Base-by-base conservation (phyloP, 1,140 invertebrate genomes). In the Drosophila arawakana region DNA sequence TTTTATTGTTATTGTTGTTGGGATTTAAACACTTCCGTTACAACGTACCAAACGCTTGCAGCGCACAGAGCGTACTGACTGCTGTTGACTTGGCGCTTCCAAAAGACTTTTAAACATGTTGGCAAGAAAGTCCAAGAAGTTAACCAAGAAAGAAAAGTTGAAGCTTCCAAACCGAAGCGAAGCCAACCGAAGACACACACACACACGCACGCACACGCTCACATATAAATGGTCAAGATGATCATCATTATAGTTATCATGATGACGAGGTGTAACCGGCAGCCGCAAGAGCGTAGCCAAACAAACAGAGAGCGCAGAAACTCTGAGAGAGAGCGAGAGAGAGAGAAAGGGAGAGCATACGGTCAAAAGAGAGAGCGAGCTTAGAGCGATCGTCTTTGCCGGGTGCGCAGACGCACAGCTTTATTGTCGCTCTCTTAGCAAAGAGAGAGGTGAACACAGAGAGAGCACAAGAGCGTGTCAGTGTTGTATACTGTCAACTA, bases 101-200 rank as follows among this genome's bases (percentile, higher is more conserved):
- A 89, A 91, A 91, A 89, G 83, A 89, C 81, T 89, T 91, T 91
- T 91, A 91, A 91, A 70, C 89, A 88, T 84, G 77, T 81, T 88
- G 80, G 69, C 83, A 86, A 88, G 83, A 88, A 88, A 88, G 83
- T 88, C 84, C 80, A 83, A 88, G 80, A 86, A 88, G 83, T 86
- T 76, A 69, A 63, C 79, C 77, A 69, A 68, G 63, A 89, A 86
- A 83, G 84, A 88, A 88, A 88, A 83, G 83, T 83, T 83, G 73
- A 65, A 75, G 80, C 59, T 66, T 63, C 79, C 62, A 43, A 58
- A 25, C 21, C 34, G 25, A 79, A 69, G 59, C 65, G 44, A 68
- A 76, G 18, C 18, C 1, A 21, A 21, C 18, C 69, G 67, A 57
- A 30, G 35, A 52, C 50, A 13, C 21, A 74, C 57, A 69, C 34